These are phyloP conservation scores for Spodoptera picta DNA, from an alignment of 2,888 invertebrate genomes.

Conservation along the genomic window DNA sequence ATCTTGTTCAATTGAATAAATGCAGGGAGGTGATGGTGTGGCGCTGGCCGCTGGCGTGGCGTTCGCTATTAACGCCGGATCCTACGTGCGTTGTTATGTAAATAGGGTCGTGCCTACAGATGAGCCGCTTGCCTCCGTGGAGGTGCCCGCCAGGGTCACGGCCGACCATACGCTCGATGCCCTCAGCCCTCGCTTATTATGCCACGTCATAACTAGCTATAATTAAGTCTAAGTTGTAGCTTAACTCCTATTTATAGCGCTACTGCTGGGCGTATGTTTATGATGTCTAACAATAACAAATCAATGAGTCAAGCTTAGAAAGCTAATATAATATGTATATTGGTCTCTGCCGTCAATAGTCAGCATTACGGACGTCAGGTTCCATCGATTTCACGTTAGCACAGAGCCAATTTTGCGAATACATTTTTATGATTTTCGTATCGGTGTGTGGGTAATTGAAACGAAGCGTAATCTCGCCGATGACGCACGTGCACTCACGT, in stretches of 20 bases:
- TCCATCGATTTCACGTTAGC: slow-evolving; percentile 57
- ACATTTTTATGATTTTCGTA: slow-evolving; percentile 75
- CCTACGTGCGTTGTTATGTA: slow-evolving; percentile 77
- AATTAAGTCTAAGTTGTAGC: slow-evolving; percentile 50
- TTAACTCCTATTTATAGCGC: slow-evolving; percentile 44
- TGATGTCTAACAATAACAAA: slow-evolving; percentile 35
- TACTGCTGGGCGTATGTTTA: slow-evolving; percentile 36
- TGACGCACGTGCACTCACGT: slow-evolving; percentile 74
- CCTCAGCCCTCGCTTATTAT: slow-evolving; percentile 55
- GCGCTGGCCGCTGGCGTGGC: slow-evolving; percentile 54
- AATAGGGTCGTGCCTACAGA: slow-evolving; percentile 66
- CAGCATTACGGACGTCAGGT: slow-evolving; percentile 38
- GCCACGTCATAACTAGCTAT: slow-evolving; percentile 54
- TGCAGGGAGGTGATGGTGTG: slow-evolving; percentile 69
- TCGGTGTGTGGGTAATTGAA: slow-evolving; percentile 70
- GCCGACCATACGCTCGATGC: slow-evolving; percentile 63
- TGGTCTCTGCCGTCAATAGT: slow-evolving; percentile 49
- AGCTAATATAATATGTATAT: slow-evolving; percentile 15
- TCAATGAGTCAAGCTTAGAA: slow-evolving; percentile 28
- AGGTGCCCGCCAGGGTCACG: slow-evolving; percentile 63
- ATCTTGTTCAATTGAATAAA: slow-evolving; percentile 85
- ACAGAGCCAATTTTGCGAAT: slow-evolving; percentile 69
- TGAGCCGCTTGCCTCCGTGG: slow-evolving; percentile 53
- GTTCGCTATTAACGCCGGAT: slow-evolving; percentile 67
- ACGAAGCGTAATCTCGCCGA: slow-evolving; percentile 67